A percentile compares a stretch with the other conserved stretches of the same genome.
phyloP scores from a whole-genome alignment of 2,888 invertebrate genomes.

The Apamea sordens region DNA sequence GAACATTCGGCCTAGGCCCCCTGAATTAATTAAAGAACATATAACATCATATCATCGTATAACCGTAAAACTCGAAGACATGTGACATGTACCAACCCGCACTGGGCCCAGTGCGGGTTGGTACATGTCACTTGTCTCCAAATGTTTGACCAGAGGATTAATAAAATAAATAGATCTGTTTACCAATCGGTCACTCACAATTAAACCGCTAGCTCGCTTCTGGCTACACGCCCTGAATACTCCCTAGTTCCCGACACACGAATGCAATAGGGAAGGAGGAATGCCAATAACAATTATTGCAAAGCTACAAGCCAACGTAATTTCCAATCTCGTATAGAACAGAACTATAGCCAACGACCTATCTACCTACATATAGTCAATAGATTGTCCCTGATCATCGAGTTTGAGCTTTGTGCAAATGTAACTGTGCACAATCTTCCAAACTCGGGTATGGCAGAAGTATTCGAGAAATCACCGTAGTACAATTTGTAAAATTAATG shows the following conservation, averaged over 20 bases:
- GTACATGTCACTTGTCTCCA: too few relatives aligned
- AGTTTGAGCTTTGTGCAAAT: neutral
- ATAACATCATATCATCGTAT: too few relatives aligned
- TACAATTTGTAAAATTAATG: neutral
- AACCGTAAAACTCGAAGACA: too few relatives aligned
- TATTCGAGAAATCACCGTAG: neutral
- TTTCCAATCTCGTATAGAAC: neutral
- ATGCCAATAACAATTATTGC: constrained; percentile 24
- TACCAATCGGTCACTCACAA: constrained; percentile 6
- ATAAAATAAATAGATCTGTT: neutral
- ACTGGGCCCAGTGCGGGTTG: too few relatives aligned
- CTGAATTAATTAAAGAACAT: neutral
- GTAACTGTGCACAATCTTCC: neutral
- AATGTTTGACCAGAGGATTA: neutral
- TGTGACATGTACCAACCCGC: too few relatives aligned
- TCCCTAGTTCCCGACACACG: too few relatives aligned
- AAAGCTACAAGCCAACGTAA: neutral
- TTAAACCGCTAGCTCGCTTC: neutral
- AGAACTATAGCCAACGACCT: neutral
- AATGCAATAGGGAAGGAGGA: constrained; percentile 7
- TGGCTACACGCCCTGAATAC: neutral
- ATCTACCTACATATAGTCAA: neutral
- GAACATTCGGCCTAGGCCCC: too few relatives aligned
- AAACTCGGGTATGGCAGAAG: neutral
- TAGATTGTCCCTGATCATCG: neutral